Evolutionary conservation across 2,797 vertebrate genomes (phyloP).

Genomic region (Hippopotamyrus pictus): DNA sequence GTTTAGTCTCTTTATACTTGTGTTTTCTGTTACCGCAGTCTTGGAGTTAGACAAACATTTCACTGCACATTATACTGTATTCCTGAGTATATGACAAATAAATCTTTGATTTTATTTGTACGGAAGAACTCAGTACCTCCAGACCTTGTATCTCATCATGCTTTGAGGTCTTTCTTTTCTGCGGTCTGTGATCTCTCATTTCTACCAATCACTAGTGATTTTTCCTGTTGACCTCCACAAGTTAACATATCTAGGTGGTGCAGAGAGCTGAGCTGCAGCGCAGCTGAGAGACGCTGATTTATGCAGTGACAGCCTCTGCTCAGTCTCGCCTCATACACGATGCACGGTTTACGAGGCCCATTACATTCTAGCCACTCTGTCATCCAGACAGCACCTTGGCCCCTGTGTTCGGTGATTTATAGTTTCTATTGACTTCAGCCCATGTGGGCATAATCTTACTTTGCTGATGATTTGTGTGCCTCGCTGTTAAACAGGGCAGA

Average conservation of each 20-base stretch:
- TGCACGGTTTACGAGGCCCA: neutral
- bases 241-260: neutral
- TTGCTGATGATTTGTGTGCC: constrained; percentile 1
- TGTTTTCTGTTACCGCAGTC: neutral
- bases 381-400: neutral
- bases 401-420: neutral
- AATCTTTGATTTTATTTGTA: neutral
- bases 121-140: neutral
- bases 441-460: neutral
- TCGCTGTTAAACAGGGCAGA: neutral
- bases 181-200: neutral
- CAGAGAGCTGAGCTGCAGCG: neutral
- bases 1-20: neutral
- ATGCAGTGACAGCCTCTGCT: neutral
- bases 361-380: constrained; percentile 12
- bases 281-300: neutral
- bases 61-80: neutral
- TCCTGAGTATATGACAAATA: neutral
- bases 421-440: neutral
- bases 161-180: neutral
- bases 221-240: neutral
- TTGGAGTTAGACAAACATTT: neutral
- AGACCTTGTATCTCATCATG: neutral
- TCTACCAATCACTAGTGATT: neutral
- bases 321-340: neutral